phyloP scores from a whole-genome alignment of 2,888 invertebrate genomes.

The Cactoblastis cactorum region DNA sequence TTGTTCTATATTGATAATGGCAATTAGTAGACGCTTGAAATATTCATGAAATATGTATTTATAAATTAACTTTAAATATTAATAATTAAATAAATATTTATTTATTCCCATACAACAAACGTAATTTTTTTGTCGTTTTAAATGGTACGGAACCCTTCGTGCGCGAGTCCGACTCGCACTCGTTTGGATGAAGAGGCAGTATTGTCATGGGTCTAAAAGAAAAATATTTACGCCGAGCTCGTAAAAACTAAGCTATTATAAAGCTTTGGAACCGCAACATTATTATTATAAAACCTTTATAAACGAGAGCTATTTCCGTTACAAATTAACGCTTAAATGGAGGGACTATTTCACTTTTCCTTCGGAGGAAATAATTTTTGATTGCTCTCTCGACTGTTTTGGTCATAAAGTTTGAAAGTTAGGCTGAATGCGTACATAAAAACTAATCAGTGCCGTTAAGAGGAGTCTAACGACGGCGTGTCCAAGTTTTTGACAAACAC shows the following conservation, averaged over 20 bases:
- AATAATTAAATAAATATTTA: no score
- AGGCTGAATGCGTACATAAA: constrained; percentile 46
- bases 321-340: constrained; percentile 4
- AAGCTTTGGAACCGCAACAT: neutral
- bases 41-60: no score
- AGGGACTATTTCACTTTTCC: constrained; percentile 19
- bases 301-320: neutral
- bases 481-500: constrained; percentile 57
- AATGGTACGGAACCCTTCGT: no score
- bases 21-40: no score
- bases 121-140: no score
- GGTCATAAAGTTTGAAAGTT: constrained; percentile 36
- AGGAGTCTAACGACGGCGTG: constrained; percentile 47
- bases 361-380: constrained; percentile 21
- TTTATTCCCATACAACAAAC: no score
- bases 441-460: constrained; percentile 59
- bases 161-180: no score
- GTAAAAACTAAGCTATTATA: neutral
- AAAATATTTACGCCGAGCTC: neutral
- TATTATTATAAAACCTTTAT: neutral
- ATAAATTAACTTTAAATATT: no score
- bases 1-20: no score
- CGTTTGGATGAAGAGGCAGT: no score
- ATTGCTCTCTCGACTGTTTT: constrained; percentile 29
- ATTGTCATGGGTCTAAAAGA: neutral